Percentiles rank a stretch among this genome's conserved stretches.
Evolutionary conservation across 2,888 invertebrate genomes (phyloP).

Genomic region (Polyommatus iphigenia): DNA sequence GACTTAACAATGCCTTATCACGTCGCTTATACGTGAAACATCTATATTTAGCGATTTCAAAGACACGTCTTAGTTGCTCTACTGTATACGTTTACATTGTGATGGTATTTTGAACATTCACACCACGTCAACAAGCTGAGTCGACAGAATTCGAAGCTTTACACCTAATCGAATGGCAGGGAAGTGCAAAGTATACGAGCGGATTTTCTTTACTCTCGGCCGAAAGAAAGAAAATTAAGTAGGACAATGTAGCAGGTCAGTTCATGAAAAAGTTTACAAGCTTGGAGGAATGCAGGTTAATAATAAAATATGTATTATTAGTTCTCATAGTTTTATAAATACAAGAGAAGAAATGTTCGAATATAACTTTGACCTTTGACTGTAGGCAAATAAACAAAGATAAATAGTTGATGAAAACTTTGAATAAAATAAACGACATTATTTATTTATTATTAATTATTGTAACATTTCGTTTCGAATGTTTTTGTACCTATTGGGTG

Average conservation of each 20-base stretch:
- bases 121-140: neutral
- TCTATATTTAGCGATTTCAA: neutral
- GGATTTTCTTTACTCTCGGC: neutral
- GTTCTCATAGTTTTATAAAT: too few species aligned
- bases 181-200: neutral
- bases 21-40: neutral
- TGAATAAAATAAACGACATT: too few species aligned
- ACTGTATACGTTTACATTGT: neutral
- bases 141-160: constrained; percentile 2
- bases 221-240: neutral
- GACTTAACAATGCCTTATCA: neutral
- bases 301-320: too few species aligned
- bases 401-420: too few species aligned
- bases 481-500: neutral
- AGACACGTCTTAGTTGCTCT: neutral
- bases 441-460: too few species aligned
- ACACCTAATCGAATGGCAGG: neutral
- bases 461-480: too few species aligned
- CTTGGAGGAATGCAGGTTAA: too few species aligned
- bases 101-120: neutral
- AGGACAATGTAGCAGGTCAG: too few species aligned
- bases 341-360: too few species aligned
- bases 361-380: too few species aligned
- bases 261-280: too few species aligned
- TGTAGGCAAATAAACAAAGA: too few species aligned